These are phyloP conservation scores for Heliothis subflexa DNA, from an alignment of 1,140 invertebrate genomes.

Conservation along the genomic window DNA sequence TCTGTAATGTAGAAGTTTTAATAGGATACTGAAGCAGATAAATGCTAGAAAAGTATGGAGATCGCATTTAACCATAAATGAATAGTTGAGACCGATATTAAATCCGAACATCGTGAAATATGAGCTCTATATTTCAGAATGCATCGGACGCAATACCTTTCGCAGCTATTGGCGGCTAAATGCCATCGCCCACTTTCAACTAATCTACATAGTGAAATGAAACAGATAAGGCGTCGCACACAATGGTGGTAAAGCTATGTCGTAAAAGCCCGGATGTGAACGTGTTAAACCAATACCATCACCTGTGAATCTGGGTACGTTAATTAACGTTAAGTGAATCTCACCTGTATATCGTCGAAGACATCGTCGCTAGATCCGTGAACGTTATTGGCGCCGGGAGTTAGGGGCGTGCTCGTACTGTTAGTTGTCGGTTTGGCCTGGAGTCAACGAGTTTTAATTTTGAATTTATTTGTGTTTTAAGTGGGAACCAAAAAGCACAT, in stretches of 20 bases:
- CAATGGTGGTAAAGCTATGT: constrained; percentile 63
- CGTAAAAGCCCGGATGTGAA: constrained; percentile 78
- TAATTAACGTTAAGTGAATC: constrained; percentile 45
- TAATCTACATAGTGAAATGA: constrained; percentile 59
- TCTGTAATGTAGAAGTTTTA: constrained; percentile 17
- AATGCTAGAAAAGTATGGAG: constrained; percentile 32
- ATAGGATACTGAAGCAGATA: constrained; percentile 40
- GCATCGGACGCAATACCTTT: constrained; percentile 62
- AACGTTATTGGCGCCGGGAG: constrained; percentile 75
- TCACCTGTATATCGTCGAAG: constrained; percentile 85
- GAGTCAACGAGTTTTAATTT: constrained; percentile 60
- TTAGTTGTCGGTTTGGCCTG: constrained; percentile 80
- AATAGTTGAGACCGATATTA: constrained; percentile 58
- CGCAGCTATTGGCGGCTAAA: constrained; percentile 51
- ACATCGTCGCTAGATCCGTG: constrained; percentile 84
- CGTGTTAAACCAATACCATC: constrained; percentile 80
- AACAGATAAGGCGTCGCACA: constrained; percentile 56
- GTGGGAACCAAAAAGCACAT: constrained; percentile 13
- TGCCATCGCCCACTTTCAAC: constrained; percentile 44
- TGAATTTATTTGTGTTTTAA: constrained; percentile 15
- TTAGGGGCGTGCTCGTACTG: constrained; percentile 82
- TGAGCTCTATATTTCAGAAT: constrained; percentile 82
- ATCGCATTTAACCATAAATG: constrained; percentile 35
- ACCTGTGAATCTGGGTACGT: constrained; percentile 62
- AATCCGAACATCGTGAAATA: constrained; percentile 75